Conservation (phyloP, 2,888 invertebrate species). For the Nemurella pictetii region DNA sequence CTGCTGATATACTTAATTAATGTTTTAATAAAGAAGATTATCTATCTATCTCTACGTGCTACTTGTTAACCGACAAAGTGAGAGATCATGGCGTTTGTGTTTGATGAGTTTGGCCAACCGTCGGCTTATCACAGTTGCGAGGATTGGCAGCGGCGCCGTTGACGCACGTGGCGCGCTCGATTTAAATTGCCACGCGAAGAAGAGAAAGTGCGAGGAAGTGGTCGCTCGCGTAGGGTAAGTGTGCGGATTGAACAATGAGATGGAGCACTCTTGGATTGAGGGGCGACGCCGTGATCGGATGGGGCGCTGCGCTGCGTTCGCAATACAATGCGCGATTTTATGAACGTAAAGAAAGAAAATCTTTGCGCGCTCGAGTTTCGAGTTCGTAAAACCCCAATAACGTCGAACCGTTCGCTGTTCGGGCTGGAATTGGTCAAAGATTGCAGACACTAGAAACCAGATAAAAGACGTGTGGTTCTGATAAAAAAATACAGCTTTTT, state of each 20-base stretch:
- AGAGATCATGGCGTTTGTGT: background rate
- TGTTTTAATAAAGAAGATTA: constrained; percentile 8
- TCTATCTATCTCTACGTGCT: background rate
- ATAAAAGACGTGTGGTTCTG: constrained; percentile 29
- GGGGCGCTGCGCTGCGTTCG: background rate
- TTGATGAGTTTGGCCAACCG: background rate
- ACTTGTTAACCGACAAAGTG: background rate
- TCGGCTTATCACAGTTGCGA: background rate
- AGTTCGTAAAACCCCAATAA: constrained; percentile 9
- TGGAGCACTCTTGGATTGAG: background rate
- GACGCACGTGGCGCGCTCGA: background rate
- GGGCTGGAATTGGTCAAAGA: constrained; percentile 29
- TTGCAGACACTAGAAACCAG: constrained; percentile 30
- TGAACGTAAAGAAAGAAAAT: constrained; percentile 23
- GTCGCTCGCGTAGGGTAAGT: background rate
- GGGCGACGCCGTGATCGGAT: background rate
- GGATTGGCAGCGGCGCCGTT: background rate
- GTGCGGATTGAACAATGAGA: constrained; percentile 16
- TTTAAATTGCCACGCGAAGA: background rate
- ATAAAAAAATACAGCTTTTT: constrained; percentile 12
- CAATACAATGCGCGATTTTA: constrained; percentile 7
- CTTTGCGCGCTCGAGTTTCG: background rate
- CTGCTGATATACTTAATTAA: background rate
- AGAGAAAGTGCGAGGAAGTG: constrained; percentile 1
- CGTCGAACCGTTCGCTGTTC: constrained; percentile 26